phyloP scores from a whole-genome alignment of 2,113 vertebrate species.

The Sigmodon hispidus region DNA sequence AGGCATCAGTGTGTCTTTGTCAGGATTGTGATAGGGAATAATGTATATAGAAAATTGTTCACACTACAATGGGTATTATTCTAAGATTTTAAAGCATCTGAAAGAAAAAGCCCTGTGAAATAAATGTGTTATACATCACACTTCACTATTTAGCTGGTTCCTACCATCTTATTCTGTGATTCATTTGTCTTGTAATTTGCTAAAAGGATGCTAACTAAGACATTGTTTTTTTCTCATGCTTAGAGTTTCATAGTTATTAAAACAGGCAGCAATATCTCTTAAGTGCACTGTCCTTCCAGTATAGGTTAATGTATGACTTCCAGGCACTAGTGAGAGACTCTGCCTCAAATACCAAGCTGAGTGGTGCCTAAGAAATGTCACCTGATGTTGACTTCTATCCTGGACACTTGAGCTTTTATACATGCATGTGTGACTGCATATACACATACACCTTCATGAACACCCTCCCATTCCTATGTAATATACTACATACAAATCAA shows the following conservation, averaged over 20 bases:
- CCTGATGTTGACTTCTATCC: neutral
- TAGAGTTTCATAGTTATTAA: neutral
- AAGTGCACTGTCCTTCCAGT: neutral
- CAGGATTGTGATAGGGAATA: neutral
- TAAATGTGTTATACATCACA: neutral
- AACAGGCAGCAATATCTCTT: too few species aligned
- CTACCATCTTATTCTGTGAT: neutral
- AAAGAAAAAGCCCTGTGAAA: neutral
- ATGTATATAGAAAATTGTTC: neutral
- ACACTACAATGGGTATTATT: neutral
- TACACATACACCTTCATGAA: neutral
- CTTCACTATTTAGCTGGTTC: neutral
- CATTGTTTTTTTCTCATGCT: too few species aligned
- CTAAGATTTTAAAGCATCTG: neutral
- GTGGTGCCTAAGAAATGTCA: neutral
- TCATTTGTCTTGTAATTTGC: neutral
- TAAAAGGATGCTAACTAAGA: neutral
- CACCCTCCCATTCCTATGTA: too few species aligned
- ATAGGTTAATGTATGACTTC: too few species aligned
- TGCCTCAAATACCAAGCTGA: neutral
- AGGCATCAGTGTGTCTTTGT: neutral
- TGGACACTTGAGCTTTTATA: neutral
- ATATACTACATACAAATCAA: neutral
- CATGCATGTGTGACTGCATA: neutral
- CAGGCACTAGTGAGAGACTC: neutral